Conservation (phyloP, 2,797 vertebrate species). For the Nannoperca australis region DNA sequence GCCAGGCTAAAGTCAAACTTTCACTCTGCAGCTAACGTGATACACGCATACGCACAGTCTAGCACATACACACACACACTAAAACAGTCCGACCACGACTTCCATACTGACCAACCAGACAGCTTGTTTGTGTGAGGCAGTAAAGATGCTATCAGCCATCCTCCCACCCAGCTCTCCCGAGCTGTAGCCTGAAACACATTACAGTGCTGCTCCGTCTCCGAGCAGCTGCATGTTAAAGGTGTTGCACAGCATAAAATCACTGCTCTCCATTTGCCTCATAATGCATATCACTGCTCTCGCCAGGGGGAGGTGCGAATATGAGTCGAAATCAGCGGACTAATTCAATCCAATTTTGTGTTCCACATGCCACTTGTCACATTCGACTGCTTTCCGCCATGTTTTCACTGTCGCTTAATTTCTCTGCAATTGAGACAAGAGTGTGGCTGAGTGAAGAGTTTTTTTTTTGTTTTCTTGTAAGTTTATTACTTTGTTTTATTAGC, state of each 20-base stretch:
- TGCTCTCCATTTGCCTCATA: conserved; percentile 61
- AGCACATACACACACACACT: conserved; percentile 3
- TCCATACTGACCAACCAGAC: conserved; percentile 41
- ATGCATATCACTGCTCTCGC: conserved; percentile 62
- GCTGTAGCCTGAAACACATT: conserved; percentile 58
- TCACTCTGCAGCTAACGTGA: conserved; percentile 12
- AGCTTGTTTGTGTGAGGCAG: conserved; percentile 56
- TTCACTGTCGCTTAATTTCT: conserved; percentile 69
- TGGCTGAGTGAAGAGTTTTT: conserved; percentile 25
- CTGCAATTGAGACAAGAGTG: conserved; percentile 57
- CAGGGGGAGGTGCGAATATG: not conserved
- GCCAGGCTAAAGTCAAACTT: conserved; percentile 42
- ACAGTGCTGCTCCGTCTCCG: conserved; percentile 31
- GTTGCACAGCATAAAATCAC: conserved; percentile 65
- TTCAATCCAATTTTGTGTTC: conserved; percentile 77
- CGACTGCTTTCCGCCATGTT: conserved; percentile 58
- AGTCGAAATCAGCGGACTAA: conserved; percentile 69
- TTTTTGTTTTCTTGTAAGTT: conserved; percentile 13
- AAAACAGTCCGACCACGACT: conserved; percentile 15
- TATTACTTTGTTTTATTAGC: conserved; percentile 46
- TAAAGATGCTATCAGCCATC: conserved; percentile 53
- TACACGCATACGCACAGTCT: not conserved
- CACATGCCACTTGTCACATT: conserved; percentile 70
- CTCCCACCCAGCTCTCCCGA: conserved; percentile 47
- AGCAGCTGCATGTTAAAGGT: conserved; percentile 71